These are phyloP conservation scores for Drosophila virilis DNA, from an alignment of 1,140 invertebrate genomes.

Conservation along the genomic window DNA sequence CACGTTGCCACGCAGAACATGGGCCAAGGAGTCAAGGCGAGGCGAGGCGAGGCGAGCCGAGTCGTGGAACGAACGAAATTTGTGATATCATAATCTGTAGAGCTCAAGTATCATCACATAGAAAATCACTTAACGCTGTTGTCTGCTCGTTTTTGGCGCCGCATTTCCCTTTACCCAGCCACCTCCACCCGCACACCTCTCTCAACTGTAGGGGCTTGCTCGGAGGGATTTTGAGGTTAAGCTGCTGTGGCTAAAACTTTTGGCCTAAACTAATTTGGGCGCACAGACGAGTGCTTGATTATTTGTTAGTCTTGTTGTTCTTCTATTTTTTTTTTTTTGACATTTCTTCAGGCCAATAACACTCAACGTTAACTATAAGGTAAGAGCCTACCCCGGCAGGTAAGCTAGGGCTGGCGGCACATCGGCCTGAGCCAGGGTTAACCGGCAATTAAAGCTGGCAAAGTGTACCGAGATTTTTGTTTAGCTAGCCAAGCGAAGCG, in stretches of 20 bases:
- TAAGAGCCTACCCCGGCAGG: constrained; percentile 11
- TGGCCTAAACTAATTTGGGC: constrained; percentile 78
- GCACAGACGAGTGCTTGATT: constrained; percentile 70
- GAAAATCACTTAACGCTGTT: constrained; percentile 81
- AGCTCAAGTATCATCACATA: constrained; percentile 83
- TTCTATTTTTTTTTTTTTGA: constrained; percentile 32
- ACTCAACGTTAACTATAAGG: constrained; percentile 64
- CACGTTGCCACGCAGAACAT: too few species aligned
- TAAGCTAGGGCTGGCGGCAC: too few species aligned
- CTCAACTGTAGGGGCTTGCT: neutral
- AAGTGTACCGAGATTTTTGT: constrained; percentile 36
- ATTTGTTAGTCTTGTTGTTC: constrained; percentile 50
- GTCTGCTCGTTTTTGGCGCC: constrained; percentile 30
- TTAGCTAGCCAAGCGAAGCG: constrained; percentile 50
- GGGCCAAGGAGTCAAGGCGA: too few species aligned
- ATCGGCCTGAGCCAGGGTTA: constrained; percentile 12
- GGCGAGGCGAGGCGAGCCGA: neutral
- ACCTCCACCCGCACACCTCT: neutral
- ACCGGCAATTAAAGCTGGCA: constrained; percentile 31
- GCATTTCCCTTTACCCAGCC: neutral
- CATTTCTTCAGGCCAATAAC: constrained; percentile 70
- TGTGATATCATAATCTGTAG: constrained; percentile 79
- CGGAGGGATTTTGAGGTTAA: constrained; percentile 76
- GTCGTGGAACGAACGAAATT: constrained; percentile 38
- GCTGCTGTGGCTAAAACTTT: constrained; percentile 80